These are phyloP conservation scores for Pogona vitticeps DNA, from an alignment of 2,113 vertebrate genomes.

Conservation along the genomic window DNA sequence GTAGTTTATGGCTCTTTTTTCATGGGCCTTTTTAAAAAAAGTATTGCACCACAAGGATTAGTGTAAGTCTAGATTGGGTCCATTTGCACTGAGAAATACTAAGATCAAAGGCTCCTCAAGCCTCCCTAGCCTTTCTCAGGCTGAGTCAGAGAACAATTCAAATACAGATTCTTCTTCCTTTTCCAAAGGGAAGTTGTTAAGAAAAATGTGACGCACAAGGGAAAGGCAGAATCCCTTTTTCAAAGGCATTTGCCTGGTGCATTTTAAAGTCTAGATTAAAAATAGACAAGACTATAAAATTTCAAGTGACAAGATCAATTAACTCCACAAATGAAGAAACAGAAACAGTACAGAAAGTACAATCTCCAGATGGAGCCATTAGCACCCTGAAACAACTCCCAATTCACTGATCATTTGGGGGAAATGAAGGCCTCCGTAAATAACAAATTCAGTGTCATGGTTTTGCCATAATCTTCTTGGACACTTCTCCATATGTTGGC, in stretches of 20 bases:
- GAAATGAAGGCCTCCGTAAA: neutral
- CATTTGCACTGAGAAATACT: neutral
- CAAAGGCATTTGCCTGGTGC: neutral
- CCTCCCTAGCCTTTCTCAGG: neutral
- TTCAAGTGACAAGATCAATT: slow-evolving; percentile 4
- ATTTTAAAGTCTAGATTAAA: neutral
- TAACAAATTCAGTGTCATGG: neutral
- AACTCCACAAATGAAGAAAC: neutral
- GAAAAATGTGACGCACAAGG: neutral
- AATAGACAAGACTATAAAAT: neutral
- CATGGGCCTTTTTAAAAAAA: too few species aligned
- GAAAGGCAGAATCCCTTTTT: neutral
- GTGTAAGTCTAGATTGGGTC: too few species aligned
- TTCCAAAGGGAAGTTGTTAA: neutral
- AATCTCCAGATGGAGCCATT: slow-evolving; percentile 4
- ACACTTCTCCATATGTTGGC: neutral
- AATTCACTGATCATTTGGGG: neutral
- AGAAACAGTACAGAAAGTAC: neutral
- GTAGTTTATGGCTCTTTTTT: too few species aligned
- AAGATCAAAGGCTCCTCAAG: neutral
- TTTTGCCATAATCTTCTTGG: neutral
- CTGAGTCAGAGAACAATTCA: neutral
- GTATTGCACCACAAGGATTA: too few species aligned
- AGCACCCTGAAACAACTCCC: neutral
- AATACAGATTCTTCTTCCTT: neutral